Percentiles rank a stretch among this genome's conserved stretches.
Evolutionary conservation across 1,140 invertebrate genomes (phyloP).

Genomic region (Eciton burchellii): DNA sequence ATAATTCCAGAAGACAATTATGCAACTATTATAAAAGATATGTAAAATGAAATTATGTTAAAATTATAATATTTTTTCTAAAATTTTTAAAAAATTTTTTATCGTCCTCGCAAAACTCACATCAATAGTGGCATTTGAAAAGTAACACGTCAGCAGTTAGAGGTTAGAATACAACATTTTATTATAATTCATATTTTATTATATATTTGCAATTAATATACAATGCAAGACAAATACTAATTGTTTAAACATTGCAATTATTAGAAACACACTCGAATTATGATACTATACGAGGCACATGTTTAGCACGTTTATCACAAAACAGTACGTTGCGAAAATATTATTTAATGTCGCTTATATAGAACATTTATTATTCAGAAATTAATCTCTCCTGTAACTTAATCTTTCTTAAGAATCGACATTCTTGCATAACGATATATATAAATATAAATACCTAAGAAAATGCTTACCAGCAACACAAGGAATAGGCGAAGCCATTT

Average conservation of each 20-base stretch:
- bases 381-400: not conserved
- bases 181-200: not conserved
- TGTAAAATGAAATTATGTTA: not conserved
- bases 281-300: slow-evolving; percentile 45
- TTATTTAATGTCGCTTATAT: not conserved
- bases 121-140: not conserved
- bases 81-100: slow-evolving; percentile 2
- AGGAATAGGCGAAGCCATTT: slow-evolving; percentile 84
- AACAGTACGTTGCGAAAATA: not conserved
- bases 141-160: slow-evolving; percentile 44
- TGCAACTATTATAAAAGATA: not conserved
- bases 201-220: not conserved
- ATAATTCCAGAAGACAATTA: not conserved
- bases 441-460: slow-evolving; percentile 26
- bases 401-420: slow-evolving; percentile 1
- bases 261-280: slow-evolving; percentile 46
- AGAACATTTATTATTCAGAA: not conserved
- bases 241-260: slow-evolving; percentile 2
- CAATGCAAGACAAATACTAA: not conserved
- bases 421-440: not conserved
- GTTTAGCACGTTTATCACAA: slow-evolving; percentile 33
- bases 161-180: slow-evolving; percentile 15
- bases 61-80: not conserved
- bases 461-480: slow-evolving; percentile 83
- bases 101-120: not conserved